These are phyloP conservation scores for Aleiodes testaceus DNA, from an alignment of 2,888 invertebrate species.

Conservation along the genomic window DNA sequence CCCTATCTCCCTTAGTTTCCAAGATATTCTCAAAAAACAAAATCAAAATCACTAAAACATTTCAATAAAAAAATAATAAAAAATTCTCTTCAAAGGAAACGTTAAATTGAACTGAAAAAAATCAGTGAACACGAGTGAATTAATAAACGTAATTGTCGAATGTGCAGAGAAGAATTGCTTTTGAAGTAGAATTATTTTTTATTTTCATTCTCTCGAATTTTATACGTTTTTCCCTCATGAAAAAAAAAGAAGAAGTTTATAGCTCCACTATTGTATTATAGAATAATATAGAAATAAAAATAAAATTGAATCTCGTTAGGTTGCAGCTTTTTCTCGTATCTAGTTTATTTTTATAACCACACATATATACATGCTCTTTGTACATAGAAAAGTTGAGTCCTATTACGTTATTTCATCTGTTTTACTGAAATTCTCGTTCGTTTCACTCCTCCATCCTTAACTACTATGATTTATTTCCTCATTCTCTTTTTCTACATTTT, in stretches of 20 bases:
- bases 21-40: no score
- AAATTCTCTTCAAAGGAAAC: background rate
- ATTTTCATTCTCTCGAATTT: conserved; percentile 2
- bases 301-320: conserved; percentile 22
- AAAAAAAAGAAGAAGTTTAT: conserved; percentile 18
- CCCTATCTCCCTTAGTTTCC: no score
- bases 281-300: conserved; percentile 26
- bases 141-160: background rate
- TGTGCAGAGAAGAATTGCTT: background rate
- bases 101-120: background rate
- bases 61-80: no score
- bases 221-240: no score
- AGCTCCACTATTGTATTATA: conserved; percentile 7
- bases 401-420: conserved; percentile 17
- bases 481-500: conserved; percentile 5
- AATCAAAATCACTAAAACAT: no score
- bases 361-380: no score
- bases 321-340: background rate
- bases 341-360: conserved; percentile 7
- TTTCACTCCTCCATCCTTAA: conserved; percentile 13
- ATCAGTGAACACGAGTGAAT: background rate
- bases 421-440: conserved; percentile 1
- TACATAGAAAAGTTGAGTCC: background rate
- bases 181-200: background rate
- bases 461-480: conserved; percentile 6